Base-by-base conservation (phyloP, 2,113 vertebrate genomes). In the Grus americana region DNA sequence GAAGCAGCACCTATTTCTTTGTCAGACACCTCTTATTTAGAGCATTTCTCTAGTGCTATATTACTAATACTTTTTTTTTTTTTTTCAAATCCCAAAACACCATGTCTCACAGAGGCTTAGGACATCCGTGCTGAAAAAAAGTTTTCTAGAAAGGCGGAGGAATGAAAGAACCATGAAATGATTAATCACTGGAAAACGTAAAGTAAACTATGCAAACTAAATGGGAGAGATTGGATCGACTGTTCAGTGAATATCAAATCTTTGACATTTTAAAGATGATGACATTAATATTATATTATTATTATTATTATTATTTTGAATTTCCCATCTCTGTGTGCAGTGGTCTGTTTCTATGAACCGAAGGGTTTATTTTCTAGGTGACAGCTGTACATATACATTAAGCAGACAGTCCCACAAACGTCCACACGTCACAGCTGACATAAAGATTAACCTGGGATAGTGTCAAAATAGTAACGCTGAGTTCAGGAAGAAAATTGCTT, bases 381-480 rank as follows among this genome's bases (percentile, higher is more conserved):
- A 88, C 94, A 95, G 89, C 71, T n/a, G 42, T 90, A 97, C 81
- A 90, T 59, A 94, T 93, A 97, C 93, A 92, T 32, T 92, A 91
- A 97, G 63, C 95, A 97, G 95, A 94, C 50, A 34, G 84, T 76
- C 80, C 71, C 38, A 49, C 76, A 96, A 84, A 96, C 0, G 30
- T 93, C 79, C 82, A 84, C 88, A 93, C 2, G 2, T 79, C 89
- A 79, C 9, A 73, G 87, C 12, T 79, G 86, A 95, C 95, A 87
- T 8, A 79, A 90, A 96, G 90, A 96, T 94, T 95, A 97, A 95
- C 95, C 95, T 97, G 95, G 91, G 93, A 88, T 8, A 79, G 74
- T 86, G 94, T 95, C 93, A 95, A 91, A 96, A 92, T 10, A 73
- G 66, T 34, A 92, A 91, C 2, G 0, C 95, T 36, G 87, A 79